phyloP scores from a whole-genome alignment of 1,140 invertebrate species.

The Teleogryllus occipitalis region DNA sequence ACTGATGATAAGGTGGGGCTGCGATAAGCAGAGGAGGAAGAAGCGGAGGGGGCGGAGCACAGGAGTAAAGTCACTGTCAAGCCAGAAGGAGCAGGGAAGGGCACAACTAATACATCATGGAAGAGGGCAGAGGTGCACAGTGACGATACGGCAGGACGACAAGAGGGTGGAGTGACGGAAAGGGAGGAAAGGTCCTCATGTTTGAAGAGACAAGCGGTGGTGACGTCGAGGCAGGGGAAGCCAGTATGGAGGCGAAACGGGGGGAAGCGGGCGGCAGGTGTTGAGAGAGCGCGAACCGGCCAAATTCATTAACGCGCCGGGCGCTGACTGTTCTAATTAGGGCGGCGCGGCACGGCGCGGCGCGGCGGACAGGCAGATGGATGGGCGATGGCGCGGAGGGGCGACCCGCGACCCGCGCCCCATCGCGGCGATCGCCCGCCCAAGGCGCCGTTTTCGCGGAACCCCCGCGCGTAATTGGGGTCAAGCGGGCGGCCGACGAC shows the following conservation, averaged over 20 bases:
- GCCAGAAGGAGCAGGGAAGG: too few species aligned
- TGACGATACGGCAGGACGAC: too few species aligned
- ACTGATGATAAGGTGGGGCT: too few species aligned
- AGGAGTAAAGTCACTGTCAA: too few species aligned
- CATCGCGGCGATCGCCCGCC: too few species aligned
- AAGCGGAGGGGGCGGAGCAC: too few species aligned
- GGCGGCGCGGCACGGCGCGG: too few species aligned
- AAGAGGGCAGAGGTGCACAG: too few species aligned
- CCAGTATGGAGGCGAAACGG: neutral
- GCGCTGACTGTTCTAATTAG: neutral
- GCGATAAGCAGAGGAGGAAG: too few species aligned
- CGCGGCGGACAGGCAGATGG: neutral
- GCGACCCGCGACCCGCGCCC: neutral
- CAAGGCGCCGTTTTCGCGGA: neutral
- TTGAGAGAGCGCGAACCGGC: neutral
- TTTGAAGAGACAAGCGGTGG: neutral
- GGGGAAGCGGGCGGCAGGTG: neutral
- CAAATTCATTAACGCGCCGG: neutral
- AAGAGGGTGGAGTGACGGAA: neutral
- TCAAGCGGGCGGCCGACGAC: neutral
- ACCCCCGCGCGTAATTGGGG: neutral
- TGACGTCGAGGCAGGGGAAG: neutral
- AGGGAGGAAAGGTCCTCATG: neutral
- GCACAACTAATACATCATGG: too few species aligned
- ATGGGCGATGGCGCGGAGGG: neutral